These are phyloP conservation scores for Drosophila colorata DNA, from an alignment of 2,888 invertebrate species.

Conservation along the genomic window DNA sequence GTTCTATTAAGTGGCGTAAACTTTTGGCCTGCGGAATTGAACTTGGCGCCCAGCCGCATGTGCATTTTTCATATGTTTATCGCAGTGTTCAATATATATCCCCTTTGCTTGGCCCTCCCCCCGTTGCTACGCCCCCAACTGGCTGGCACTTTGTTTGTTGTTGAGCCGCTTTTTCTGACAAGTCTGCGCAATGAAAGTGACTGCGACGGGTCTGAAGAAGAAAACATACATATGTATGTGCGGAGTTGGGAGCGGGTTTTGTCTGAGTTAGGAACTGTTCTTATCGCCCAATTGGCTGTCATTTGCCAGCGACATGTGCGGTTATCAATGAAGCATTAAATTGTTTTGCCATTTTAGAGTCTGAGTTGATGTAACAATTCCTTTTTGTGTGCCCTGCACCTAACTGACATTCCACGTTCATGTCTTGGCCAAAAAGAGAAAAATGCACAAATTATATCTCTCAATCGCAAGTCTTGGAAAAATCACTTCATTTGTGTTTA, in stretches of 20 bases:
- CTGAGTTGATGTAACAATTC: constrained; percentile 42
- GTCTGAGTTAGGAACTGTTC: constrained; percentile 50
- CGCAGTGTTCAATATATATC: constrained; percentile 68
- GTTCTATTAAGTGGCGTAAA: constrained; percentile 81
- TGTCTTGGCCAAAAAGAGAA: not conserved
- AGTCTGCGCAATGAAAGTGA: constrained; percentile 61
- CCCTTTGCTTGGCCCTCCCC: not conserved
- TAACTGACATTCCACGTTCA: constrained; percentile 1
- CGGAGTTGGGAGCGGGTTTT: constrained; percentile 9
- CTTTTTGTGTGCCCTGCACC: not conserved
- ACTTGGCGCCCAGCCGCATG: constrained; percentile 73
- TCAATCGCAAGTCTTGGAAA: constrained; percentile 20
- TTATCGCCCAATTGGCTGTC: constrained; percentile 69
- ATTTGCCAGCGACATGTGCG: constrained; percentile 74
- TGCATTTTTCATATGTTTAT: constrained; percentile 81
- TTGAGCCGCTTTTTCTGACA: constrained; percentile 59
- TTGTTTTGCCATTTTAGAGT: constrained; percentile 72
- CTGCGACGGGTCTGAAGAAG: constrained; percentile 18
- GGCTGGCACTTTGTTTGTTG: constrained; percentile 29
- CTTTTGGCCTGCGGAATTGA: constrained; percentile 73
- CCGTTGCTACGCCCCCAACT: not conserved
- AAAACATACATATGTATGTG: not conserved
- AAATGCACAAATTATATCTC: constrained; percentile 16
- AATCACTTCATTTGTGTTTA: constrained; percentile 50
- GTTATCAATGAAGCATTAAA: constrained; percentile 80